phyloP scores from a whole-genome alignment of 2,797 vertebrate species.

The Syndactyla subalaris region DNA sequence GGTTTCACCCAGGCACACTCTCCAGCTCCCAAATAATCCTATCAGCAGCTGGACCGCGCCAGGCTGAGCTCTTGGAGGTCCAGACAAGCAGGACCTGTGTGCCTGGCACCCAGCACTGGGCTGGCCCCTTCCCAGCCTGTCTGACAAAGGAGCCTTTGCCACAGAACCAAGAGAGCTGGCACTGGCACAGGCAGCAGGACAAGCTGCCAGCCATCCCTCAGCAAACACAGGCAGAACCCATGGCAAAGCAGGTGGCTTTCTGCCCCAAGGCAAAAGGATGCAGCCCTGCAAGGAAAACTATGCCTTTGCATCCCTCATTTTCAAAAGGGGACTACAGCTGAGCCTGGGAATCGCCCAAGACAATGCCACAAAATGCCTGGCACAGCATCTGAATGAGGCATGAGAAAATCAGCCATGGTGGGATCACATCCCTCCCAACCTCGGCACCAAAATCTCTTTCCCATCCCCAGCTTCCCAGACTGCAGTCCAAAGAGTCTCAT shows the following conservation, averaged over 20 bases:
- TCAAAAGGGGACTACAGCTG: not conserved
- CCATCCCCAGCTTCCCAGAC: not conserved
- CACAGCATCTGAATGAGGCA: not conserved
- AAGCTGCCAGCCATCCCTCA: not conserved
- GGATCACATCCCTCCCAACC: not conserved
- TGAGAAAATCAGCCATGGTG: not conserved
- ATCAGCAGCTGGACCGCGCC: rapidly evolving
- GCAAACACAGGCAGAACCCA: not conserved
- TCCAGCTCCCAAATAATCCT: not conserved
- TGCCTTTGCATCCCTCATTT: not conserved
- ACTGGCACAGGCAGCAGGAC: rapidly evolving
- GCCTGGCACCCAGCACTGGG: not conserved
- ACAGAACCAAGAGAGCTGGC: not conserved
- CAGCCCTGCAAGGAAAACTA: not conserved
- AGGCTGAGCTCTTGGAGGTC: not conserved
- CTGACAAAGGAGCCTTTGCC: conserved; percentile 15
- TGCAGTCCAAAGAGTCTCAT: not conserved
- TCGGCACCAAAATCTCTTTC: not conserved
- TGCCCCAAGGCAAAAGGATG: not conserved
- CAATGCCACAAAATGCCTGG: not conserved
- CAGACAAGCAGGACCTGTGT: not conserved
- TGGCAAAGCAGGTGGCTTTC: not conserved
- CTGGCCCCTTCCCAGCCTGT: not conserved
- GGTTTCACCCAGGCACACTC: rapidly evolving
- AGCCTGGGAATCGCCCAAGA: not conserved